A percentile compares a stretch with the other conserved stretches of the same genome.
Evolutionary conservation across 2,113 vertebrate genomes (phyloP).

Genomic region (Chiloscyllium plagiosum): DNA sequence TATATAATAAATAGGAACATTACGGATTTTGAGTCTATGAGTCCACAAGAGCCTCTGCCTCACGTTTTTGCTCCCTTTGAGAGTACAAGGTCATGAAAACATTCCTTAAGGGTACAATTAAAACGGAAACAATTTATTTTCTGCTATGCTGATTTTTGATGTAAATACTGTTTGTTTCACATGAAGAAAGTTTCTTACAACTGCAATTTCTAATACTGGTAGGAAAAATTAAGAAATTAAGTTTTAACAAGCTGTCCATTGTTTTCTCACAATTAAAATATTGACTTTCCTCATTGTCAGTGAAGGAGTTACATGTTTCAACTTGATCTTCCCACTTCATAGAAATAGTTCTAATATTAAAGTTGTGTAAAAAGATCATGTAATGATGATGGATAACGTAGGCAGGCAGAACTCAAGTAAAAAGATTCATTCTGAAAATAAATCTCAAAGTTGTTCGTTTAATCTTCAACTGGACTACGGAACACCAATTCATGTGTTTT

Average conservation of each 20-base stretch:
- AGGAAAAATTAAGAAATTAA: background rate
- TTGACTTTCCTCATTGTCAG: background rate
- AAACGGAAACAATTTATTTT: background rate
- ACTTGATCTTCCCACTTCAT: background rate
- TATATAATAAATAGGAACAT: background rate
- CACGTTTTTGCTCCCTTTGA: background rate
- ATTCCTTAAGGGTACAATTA: background rate
- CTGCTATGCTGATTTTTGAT: background rate
- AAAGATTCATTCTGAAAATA: conserved; percentile 33
- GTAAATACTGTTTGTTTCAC: background rate
- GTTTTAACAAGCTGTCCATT: background rate
- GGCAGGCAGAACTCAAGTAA: background rate
- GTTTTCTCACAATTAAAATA: background rate
- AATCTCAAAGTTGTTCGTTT: background rate
- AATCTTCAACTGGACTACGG: background rate
- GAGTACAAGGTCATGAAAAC: background rate
- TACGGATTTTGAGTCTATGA: background rate
- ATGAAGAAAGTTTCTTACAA: background rate
- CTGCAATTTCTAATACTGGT: background rate
- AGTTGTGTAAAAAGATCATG: background rate
- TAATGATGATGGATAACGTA: background rate
- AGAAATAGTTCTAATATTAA: background rate
- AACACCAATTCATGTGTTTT: conserved; percentile 13
- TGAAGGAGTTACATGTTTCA: background rate
- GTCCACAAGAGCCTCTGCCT: background rate